A percentile compares a stretch with the other conserved stretches of the same genome.
phyloP scores from a whole-genome alignment of 2,888 invertebrate species.

The Fragum fragum region DNA sequence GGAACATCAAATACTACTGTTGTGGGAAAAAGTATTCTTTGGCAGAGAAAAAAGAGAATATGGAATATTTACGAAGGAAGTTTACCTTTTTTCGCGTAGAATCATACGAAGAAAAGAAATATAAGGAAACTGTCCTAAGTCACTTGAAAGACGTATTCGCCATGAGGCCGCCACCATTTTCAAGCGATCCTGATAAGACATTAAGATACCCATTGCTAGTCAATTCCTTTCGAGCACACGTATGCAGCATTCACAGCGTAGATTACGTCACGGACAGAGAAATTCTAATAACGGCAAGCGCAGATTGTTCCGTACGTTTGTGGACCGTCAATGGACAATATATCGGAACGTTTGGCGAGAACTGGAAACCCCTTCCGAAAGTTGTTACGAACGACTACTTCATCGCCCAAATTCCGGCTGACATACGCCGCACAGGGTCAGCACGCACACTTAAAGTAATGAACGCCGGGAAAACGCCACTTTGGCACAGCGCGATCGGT shows the following conservation, averaged over 20 bases:
- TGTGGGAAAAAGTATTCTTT: conserved; percentile 84
- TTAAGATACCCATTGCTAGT: conserved; percentile 79
- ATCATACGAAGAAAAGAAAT: conserved; percentile 47
- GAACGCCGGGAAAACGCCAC: conserved; percentile 71
- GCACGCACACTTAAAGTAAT: conserved; percentile 92
- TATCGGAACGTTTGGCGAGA: conserved; percentile 92
- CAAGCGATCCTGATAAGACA: conserved; percentile 73
- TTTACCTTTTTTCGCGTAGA: conserved; percentile 75
- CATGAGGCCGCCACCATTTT: conserved; percentile 72
- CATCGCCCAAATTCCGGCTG: conserved; percentile 89
- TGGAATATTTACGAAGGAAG: conserved; percentile 61
- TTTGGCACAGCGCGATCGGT: conserved; percentile 72
- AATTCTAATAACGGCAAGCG: conserved; percentile 91
- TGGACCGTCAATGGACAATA: conserved; percentile 85
- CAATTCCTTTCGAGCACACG: conserved; percentile 89
- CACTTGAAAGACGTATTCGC: conserved; percentile 56
- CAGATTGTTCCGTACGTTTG: conserved; percentile 90
- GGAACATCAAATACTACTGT: conserved; percentile 92
- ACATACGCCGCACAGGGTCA: conserved; percentile 92
- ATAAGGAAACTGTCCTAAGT: conserved; percentile 41
- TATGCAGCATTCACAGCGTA: conserved; percentile 90
- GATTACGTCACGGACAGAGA: conserved; percentile 90
- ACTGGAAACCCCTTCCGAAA: conserved; percentile 89
- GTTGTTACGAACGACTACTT: conserved; percentile 83
- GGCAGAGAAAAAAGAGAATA: conserved; percentile 54